These are phyloP conservation scores for Neolamprologus falcicula DNA, from an alignment of 2,113 vertebrate species.

Conservation along the genomic window DNA sequence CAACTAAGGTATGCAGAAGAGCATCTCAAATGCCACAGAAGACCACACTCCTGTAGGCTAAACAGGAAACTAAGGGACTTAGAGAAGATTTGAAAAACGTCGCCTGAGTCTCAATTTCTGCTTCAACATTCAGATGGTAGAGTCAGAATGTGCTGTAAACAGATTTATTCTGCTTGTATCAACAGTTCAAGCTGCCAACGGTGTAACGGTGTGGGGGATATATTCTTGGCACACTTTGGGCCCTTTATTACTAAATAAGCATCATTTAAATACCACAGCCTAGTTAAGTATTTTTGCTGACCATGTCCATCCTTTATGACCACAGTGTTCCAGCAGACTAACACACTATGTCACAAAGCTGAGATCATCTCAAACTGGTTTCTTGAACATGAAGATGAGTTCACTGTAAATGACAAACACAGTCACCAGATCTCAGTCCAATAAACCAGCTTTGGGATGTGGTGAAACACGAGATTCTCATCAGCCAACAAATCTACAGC, in stretches of 20 bases:
- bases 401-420: neutral
- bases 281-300: neutral
- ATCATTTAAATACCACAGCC: neutral
- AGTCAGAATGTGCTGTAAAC: neutral
- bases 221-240: neutral
- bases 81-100: neutral
- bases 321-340: neutral
- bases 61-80: neutral
- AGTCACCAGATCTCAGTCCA: neutral
- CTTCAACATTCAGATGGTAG: neutral
- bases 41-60: neutral
- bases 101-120: neutral
- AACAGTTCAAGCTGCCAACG: neutral
- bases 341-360: neutral
- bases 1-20: neutral
- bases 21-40: neutral
- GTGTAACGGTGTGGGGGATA: neutral
- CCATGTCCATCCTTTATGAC: neutral
- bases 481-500: neutral
- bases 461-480: neutral
- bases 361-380: neutral
- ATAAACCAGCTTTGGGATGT: neutral
- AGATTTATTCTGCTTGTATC: neutral
- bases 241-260: neutral
- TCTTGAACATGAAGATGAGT: neutral